Evolutionary conservation across 2,888 invertebrate genomes (phyloP), one percentile per base, ranked within the genome.

Genomic region (Athrips mouffetella): DNA sequence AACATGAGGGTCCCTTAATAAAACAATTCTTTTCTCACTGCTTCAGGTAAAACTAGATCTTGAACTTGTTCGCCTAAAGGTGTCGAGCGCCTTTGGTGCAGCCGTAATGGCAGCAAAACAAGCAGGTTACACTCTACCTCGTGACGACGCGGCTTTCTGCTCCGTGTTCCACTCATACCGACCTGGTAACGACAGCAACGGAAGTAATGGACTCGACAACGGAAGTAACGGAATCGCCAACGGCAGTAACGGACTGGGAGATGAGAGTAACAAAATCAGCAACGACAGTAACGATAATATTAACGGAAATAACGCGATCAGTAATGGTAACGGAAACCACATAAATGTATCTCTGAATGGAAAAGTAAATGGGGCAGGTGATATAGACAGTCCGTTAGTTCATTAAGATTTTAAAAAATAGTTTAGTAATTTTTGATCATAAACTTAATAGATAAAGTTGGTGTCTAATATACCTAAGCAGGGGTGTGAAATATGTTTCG

Each of bases 1-100:
- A n/a, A n/a, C n/a, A n/a, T n/a, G n/a, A n/a, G n/a, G n/a, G n/a
- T n/a, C n/a, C n/a, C n/a, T n/a, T n/a, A n/a, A n/a, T n/a, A n/a
- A n/a, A n/a, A n/a, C n/a, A 25, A 25, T 25, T 25, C 25, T 6
- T 25, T 25, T 33, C 57, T 59, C 16, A 13, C 10, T 3, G 18
- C 73, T 44, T 16, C 78, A 88, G 88, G 69, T 87, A 6, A 76
- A 67, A 47, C 73, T 80, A 29, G 88, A 89, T 51, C 65, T 91
- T 0, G 90, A 90, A 53, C 55, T 98, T 7, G 85, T 96, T 10
- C 89, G 89, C 13, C 89, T 97, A 11, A 93, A 91, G 10, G 93
- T 93, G 0, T 92, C 93, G 0, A 92, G 94, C 55, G 97, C 97
- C 0, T 85, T 95, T 57, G 98, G 98, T 0, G 96, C 98, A 0